Evolutionary conservation across 1,140 invertebrate species (phyloP).

Genomic region (Ephestia elutella): DNA sequence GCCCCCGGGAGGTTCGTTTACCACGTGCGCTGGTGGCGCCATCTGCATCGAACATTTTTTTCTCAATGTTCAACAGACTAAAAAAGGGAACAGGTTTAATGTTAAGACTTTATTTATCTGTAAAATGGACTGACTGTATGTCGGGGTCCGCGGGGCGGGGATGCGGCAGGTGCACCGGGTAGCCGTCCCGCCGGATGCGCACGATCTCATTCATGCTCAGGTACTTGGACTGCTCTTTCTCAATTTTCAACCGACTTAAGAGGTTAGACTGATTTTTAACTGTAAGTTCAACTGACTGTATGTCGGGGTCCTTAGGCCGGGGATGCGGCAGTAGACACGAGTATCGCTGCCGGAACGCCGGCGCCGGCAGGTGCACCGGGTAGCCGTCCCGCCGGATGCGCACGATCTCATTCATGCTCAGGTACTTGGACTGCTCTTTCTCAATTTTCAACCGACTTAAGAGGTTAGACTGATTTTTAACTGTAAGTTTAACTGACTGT

Average conservation of each 20-base stretch:
- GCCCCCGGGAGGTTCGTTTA: no score
- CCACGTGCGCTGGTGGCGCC: no score
- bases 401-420: constrained; percentile 97
- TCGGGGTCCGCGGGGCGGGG: constrained; percentile 72
- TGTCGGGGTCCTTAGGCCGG: constrained; percentile 72
- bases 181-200: constrained; percentile 93
- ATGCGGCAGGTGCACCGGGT: constrained; percentile 84
- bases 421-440: constrained; percentile 90
- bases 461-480: neutral
- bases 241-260: no score
- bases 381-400: constrained; percentile 94
- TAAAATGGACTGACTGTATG: constrained; percentile 28
- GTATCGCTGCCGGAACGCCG: constrained; percentile 87
- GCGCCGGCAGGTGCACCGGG: constrained; percentile 86
- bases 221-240: constrained; percentile 91
- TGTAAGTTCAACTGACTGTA: constrained; percentile 20
- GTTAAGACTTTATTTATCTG: no score
- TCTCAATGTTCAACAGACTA: no score
- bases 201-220: constrained; percentile 98
- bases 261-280: no score
- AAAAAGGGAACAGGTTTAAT: no score
- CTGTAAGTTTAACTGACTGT: neutral
- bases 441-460: no score
- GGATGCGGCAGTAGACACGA: constrained; percentile 77
- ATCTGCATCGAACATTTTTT: no score